These are phyloP conservation scores for Hyalella azteca DNA, from an alignment of 2,888 invertebrate species.

Conservation along the genomic window DNA sequence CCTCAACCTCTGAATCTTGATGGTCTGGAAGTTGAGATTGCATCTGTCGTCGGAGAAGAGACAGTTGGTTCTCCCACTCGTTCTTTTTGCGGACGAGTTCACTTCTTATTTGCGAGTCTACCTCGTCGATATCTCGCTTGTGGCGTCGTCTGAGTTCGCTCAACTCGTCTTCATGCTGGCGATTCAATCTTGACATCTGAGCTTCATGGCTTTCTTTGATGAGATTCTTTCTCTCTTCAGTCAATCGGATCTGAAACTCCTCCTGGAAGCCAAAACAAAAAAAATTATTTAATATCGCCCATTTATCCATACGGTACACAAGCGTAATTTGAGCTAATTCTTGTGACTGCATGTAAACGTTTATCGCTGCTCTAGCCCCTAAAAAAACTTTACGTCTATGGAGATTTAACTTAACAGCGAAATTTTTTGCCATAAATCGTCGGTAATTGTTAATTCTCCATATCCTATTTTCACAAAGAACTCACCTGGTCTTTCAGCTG, in stretches of 20 bases:
- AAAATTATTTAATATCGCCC: no score
- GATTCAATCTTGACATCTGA: not conserved
- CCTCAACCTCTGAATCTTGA: not conserved
- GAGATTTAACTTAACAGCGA: no score
- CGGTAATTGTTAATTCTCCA: no score
- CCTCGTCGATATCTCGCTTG: not conserved
- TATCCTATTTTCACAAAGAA: no score
- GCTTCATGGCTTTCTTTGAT: not conserved
- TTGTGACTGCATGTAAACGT: no score
- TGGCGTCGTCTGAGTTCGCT: not conserved
- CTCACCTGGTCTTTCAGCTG: not conserved
- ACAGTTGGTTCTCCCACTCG: not conserved
- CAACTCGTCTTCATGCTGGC: not conserved
- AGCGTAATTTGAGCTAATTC: no score
- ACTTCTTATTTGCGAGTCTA: not conserved
- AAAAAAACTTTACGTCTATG: no score
- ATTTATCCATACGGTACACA: no score
- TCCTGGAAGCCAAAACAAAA: not conserved
- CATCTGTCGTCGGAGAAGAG: not conserved
- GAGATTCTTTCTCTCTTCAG: not conserved
- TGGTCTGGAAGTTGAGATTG: not conserved
- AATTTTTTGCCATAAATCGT: no score
- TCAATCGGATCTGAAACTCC: not conserved
- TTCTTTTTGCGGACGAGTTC: not conserved
- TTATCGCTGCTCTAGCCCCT: no score